Conservation (phyloP, 2,113 vertebrate genomes). For the Sakesphorus luctuosus region DNA sequence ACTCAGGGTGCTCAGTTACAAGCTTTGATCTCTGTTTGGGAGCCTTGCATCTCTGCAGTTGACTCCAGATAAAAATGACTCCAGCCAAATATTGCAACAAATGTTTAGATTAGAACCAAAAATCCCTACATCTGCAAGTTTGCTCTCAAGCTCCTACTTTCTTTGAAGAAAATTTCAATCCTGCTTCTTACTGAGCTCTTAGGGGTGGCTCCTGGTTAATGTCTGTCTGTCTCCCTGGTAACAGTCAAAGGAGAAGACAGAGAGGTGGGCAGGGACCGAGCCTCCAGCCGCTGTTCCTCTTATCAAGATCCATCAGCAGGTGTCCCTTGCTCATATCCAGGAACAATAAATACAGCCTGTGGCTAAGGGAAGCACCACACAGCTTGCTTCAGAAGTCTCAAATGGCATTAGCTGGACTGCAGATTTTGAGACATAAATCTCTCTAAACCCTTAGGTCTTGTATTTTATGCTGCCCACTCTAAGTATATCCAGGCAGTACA, state of each 20-base stretch:
- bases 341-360: conserved; percentile 22
- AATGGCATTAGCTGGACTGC: background rate
- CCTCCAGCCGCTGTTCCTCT: background rate
- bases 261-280: background rate
- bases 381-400: conserved; percentile 11
- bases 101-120: conserved; percentile 12
- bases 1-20: background rate
- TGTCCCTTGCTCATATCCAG: conserved; percentile 20
- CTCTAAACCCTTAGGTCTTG: background rate
- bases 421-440: background rate
- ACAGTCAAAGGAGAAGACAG: conserved; percentile 10
- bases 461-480: background rate
- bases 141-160: background rate
- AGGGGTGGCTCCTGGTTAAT: conserved; percentile 58
- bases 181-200: background rate
- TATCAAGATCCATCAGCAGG: conserved; percentile 63
- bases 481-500: background rate
- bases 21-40: conserved; percentile 25
- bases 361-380: background rate
- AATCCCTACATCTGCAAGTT: background rate
- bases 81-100: background rate
- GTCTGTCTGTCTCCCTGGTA: conserved; percentile 57
- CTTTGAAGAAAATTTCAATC: conserved; percentile 53
- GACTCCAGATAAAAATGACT: background rate
- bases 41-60: background rate